phyloP scores from a whole-genome alignment of 53 echinoderm and acorn worm genomes.

The Zoroaster sp. region DNA sequence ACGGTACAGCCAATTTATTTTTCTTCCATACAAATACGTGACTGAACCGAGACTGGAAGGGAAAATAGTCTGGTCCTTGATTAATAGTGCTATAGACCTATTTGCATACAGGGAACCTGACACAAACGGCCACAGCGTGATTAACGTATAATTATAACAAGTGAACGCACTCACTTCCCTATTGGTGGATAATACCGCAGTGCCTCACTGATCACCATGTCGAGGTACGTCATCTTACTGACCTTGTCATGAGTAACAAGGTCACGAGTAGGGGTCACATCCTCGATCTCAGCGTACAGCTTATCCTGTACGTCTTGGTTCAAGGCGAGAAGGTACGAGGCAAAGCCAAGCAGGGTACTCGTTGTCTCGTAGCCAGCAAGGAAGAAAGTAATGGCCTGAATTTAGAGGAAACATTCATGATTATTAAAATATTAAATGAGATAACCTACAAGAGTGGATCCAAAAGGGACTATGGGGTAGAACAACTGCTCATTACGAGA shows the following conservation, averaged over 20 bases:
- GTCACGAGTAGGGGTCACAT: constrained; percentile 46
- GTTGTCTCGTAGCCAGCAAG: constrained; percentile 87
- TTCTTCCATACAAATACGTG: too few species aligned
- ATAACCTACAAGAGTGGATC: too few species aligned
- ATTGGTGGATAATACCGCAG: constrained; percentile 73
- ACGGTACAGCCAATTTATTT: too few species aligned
- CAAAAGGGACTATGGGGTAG: too few species aligned
- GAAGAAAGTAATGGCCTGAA: constrained; percentile 72
- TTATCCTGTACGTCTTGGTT: constrained; percentile 70
- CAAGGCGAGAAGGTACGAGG: constrained; percentile 66
- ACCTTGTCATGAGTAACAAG: constrained; percentile 57
- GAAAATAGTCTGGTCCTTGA: too few species aligned
- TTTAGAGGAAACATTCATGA: background rate
- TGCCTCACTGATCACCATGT: constrained; percentile 64
- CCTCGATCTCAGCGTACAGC: constrained; percentile 66
- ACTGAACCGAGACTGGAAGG: too few species aligned
- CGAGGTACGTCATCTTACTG: constrained; percentile 75
- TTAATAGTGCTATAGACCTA: too few species aligned
- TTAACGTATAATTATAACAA: too few species aligned
- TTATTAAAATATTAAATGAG: too few species aligned
- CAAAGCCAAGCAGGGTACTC: constrained; percentile 52
- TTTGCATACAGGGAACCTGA: too few species aligned
- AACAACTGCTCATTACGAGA: too few species aligned
- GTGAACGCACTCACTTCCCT: constrained; percentile 50
- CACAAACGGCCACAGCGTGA: too few species aligned